These are phyloP conservation scores for Ophioninae sp. DNA, from an alignment of 2,888 invertebrate species.

Conservation along the genomic window DNA sequence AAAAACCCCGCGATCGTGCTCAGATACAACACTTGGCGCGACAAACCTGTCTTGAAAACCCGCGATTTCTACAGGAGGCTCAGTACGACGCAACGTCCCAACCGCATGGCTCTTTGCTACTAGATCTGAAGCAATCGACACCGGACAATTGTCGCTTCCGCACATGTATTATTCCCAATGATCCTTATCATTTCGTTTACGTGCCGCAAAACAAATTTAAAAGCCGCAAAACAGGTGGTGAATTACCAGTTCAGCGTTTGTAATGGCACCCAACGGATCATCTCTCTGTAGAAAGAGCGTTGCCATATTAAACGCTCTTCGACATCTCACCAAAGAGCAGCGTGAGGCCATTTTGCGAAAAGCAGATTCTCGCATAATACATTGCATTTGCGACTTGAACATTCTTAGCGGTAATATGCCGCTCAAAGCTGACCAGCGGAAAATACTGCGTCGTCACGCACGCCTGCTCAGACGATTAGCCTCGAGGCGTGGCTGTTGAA, in stretches of 20 bases:
- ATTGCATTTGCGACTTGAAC: not conserved
- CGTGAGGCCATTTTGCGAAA: too few relatives aligned
- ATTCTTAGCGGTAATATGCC: not conserved
- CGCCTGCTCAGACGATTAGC: conserved; percentile 15
- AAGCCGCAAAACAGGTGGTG: too few relatives aligned
- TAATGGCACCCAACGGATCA: not conserved
- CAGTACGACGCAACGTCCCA: conserved; percentile 49
- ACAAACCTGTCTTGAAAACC: conserved; percentile 53
- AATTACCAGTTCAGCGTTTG: not conserved
- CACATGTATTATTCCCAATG: conserved; percentile 5
- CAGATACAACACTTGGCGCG: conserved; percentile 32
- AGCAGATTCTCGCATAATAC: too few relatives aligned
- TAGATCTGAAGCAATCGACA: conserved; percentile 7
- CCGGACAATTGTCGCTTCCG: conserved; percentile 38
- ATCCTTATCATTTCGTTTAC: too few relatives aligned
- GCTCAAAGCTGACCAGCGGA: conserved; percentile 5
- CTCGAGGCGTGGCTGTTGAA: conserved; percentile 17
- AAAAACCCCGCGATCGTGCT: too few relatives aligned
- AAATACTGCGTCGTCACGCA: too few relatives aligned
- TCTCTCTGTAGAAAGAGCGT: conserved; percentile 12
- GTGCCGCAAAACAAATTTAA: too few relatives aligned
- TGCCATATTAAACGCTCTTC: not conserved
- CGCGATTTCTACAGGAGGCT: conserved; percentile 56
- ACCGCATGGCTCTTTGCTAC: conserved; percentile 43
- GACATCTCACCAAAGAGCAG: too few relatives aligned